phyloP scores from a whole-genome alignment of 1,140 invertebrate species.

The Coenobita brevimanus region DNA sequence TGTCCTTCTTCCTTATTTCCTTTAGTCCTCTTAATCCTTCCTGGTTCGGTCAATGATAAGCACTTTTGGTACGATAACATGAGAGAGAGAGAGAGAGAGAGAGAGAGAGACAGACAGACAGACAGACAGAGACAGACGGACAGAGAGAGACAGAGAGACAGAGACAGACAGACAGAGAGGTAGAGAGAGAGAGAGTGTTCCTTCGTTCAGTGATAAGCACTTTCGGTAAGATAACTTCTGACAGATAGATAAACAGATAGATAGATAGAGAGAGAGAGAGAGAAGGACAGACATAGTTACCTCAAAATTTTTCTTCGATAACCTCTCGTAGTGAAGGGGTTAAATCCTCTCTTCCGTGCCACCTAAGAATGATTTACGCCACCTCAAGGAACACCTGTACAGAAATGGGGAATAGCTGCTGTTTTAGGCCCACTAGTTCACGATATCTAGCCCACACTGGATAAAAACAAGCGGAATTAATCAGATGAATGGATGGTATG shows the following conservation, averaged over 20 bases:
- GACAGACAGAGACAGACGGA: background rate
- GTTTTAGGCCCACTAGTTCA: too few relatives aligned
- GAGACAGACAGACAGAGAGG: background rate
- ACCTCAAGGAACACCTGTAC: too few relatives aligned
- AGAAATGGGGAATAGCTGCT: too few relatives aligned
- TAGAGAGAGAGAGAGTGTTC: too few relatives aligned
- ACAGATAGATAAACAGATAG: background rate
- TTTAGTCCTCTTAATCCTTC: background rate
- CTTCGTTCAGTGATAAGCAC: background rate
- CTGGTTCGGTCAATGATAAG: background rate
- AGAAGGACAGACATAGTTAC: too few relatives aligned
- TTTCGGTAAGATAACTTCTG: background rate
- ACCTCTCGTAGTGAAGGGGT: too few relatives aligned
- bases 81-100: conserved; percentile 29
- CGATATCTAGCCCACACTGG: too few relatives aligned
- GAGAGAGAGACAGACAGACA: conserved; percentile 4
- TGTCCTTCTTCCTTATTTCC: background rate
- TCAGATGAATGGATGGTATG: background rate
- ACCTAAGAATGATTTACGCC: too few relatives aligned
- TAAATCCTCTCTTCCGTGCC: too few relatives aligned
- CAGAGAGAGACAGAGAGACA: background rate
- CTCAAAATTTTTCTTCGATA: too few relatives aligned
- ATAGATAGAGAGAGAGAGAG: background rate
- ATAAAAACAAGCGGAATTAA: too few relatives aligned
- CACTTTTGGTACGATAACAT: background rate